Conservation (phyloP, 2,797 vertebrate genomes). For the Alauda arvensis region DNA sequence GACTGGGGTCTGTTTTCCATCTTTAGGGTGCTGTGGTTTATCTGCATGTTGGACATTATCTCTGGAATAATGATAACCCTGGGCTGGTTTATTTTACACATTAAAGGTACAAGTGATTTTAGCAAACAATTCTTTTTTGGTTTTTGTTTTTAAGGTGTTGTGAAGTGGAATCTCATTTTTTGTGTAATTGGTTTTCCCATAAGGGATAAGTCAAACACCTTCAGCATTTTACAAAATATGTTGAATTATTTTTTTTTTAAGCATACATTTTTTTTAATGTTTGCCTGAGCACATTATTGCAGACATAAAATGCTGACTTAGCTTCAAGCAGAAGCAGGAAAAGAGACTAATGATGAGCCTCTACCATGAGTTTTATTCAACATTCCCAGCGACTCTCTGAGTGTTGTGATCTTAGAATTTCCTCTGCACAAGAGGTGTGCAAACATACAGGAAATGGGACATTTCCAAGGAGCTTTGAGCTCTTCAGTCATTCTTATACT, state of each 20-base stretch:
- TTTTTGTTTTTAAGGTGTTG: background rate
- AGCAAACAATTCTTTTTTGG: background rate
- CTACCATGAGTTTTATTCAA: background rate
- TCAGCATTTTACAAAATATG: background rate
- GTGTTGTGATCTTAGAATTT: background rate
- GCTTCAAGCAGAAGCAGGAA: background rate
- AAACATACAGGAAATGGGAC: background rate
- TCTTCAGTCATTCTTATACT: background rate
- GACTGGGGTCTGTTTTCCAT: background rate
- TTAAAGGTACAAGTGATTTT: background rate
- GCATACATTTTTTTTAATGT: background rate
- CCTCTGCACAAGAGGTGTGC: rapidly evolving
- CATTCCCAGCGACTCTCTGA: background rate
- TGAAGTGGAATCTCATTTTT: background rate
- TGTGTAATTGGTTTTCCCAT: background rate
- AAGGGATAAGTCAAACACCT: background rate
- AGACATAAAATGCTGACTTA: background rate
- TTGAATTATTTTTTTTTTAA: background rate
- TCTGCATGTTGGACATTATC: background rate
- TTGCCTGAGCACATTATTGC: background rate
- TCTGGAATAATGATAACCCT: background rate
- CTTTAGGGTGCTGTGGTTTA: background rate
- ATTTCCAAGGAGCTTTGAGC: background rate
- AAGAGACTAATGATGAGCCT: background rate
- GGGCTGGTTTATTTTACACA: background rate